Base-by-base conservation (phyloP, 2,888 invertebrate species). In the Desoria tigrina region DNA sequence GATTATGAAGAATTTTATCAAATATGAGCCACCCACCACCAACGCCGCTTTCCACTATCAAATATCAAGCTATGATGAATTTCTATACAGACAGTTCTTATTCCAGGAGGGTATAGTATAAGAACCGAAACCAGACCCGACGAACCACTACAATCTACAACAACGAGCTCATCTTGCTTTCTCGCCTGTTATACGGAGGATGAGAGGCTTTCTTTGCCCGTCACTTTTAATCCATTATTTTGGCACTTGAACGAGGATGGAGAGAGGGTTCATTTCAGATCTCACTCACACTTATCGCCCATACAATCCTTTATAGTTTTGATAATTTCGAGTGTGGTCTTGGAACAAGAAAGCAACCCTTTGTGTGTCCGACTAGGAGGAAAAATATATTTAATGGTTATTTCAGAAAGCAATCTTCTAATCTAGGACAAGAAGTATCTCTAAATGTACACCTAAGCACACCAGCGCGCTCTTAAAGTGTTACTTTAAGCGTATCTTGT, bases 1-100 rank as follows among this genome's bases (percentile, higher is more conserved):
- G 55, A 55, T 55, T 55, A 55, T 55, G 28, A 27, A 55, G 55
- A 55, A 32, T 55, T 55, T 55, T 55, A 55, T 55, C 27, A 55
- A 26, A 55, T 55, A 32, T 55, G 55, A 28, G 6, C 16, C n/a
- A 16, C n/a, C n/a, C 6, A 6, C 45, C 18, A 18, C 21, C 45
- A 45, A 21, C n/a, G 16, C 45, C n/a, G n/a, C 6, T n/a, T 45
- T 9, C 21, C 21, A 45, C 6, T n/a, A 45, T 45, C 7, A 9
- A n/a, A n/a, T n/a, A n/a, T n/a, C n/a, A n/a, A 32, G 32, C 32
- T 32, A 32, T n/a, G n/a, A n/a, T n/a, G n/a, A n/a, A n/a, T n/a
- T n/a, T n/a, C n/a, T n/a, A n/a, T n/a, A n/a, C n/a, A n/a, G n/a
- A n/a, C n/a, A n/a, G n/a, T n/a, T n/a, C n/a, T n/a, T n/a, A n/a